Evolutionary conservation across 2,113 vertebrate species (phyloP).

Genomic region (Ageneiosus marmoratus): DNA sequence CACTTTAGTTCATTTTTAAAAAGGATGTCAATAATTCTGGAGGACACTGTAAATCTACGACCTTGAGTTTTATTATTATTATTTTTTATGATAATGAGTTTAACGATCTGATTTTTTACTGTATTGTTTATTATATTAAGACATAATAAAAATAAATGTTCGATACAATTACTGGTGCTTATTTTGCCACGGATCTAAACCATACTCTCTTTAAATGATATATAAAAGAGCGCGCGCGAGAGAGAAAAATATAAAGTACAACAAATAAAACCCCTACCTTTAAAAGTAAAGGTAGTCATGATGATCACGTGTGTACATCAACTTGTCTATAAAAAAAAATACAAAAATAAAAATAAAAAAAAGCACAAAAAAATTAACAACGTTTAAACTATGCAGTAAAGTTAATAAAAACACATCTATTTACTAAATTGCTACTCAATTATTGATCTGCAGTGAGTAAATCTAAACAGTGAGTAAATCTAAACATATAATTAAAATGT

Average conservation of each 20-base stretch:
- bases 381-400: neutral
- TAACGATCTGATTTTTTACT: neutral
- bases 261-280: neutral
- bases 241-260: neutral
- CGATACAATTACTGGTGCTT: neutral
- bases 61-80: neutral
- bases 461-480: neutral
- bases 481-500: neutral
- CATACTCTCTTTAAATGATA: neutral
- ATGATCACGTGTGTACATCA: too few relatives aligned
- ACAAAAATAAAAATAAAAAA: too few relatives aligned
- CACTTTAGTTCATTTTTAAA: too few relatives aligned
- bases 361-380: neutral
- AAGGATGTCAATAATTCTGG: too few relatives aligned
- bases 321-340: too few relatives aligned
- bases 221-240: neutral
- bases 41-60: too few relatives aligned
- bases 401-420: neutral
- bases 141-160: neutral
- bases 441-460: neutral
- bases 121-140: neutral
- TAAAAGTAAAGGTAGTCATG: accelerated
- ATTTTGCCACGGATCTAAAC: neutral
- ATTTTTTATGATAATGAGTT: neutral
- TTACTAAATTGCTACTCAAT: neutral